phyloP scores from a whole-genome alignment of 2,888 invertebrate genomes.

The Temnothorax ravouxi region DNA sequence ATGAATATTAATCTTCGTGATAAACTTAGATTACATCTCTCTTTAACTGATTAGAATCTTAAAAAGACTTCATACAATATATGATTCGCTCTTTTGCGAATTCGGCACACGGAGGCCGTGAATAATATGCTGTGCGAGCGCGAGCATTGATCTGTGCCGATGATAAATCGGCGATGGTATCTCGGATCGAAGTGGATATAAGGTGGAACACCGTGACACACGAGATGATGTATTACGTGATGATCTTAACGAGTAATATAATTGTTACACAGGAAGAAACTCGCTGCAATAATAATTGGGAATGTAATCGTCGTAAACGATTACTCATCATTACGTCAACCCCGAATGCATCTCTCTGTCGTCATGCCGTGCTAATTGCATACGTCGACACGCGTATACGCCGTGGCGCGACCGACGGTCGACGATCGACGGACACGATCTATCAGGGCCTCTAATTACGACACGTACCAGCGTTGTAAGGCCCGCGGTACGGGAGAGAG shows the following conservation, averaged over 20 bases:
- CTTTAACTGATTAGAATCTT: neutral
- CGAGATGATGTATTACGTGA: slow-evolving; percentile 41
- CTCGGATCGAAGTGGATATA: slow-evolving; percentile 34
- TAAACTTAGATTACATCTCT: neutral
- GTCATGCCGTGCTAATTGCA: slow-evolving; percentile 24
- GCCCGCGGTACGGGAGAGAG: neutral
- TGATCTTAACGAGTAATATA: slow-evolving; percentile 28
- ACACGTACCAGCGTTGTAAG: neutral
- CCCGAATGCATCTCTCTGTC: neutral
- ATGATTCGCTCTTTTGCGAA: neutral
- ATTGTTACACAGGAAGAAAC: slow-evolving; percentile 37
- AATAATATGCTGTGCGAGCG: neutral
- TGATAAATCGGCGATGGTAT: slow-evolving; percentile 52
- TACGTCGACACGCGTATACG: slow-evolving; percentile 15
- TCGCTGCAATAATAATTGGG: slow-evolving; percentile 25
- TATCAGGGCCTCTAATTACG: slow-evolving; percentile 48
- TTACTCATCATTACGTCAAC: slow-evolving; percentile 40
- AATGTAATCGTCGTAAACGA: slow-evolving; percentile 33
- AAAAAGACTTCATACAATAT: neutral
- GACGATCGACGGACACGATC: slow-evolving; percentile 26
- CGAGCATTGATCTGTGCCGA: slow-evolving; percentile 46
- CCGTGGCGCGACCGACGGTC: neutral
- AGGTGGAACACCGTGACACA: slow-evolving; percentile 33
- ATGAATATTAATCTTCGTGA: neutral
- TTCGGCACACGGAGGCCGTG: neutral